Conservation (phyloP, 2,797 vertebrate species). For the Dryobates pubescens region DNA sequence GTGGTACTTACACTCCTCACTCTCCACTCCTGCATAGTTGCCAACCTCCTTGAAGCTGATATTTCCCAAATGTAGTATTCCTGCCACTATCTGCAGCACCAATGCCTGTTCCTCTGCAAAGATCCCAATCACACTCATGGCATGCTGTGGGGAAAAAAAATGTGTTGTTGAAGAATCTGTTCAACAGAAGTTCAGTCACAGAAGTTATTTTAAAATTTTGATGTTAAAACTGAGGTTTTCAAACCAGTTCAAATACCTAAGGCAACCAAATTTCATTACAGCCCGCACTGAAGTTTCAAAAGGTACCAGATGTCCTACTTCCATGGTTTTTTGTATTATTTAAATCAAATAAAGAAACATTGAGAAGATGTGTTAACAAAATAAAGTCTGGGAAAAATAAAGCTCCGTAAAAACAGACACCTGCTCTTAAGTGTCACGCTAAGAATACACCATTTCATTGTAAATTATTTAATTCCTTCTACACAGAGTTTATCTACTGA, state of each 20-base stretch:
- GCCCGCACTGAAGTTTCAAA: neutral
- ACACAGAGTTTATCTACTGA: neutral
- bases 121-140: slow-evolving; percentile 97
- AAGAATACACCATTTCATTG: neutral
- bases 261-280: neutral
- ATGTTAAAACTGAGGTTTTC: neutral
- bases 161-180: neutral
- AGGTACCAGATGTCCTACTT: neutral
- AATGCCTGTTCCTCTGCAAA: slow-evolving; percentile 85
- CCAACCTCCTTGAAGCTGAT: slow-evolving; percentile 95
- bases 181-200: neutral
- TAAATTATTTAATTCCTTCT: neutral
- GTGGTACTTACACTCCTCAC: slow-evolving; percentile 92
- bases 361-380: neutral
- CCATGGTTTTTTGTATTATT: neutral
- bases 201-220: neutral
- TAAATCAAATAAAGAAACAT: neutral
- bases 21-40: slow-evolving; percentile 97
- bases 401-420: neutral
- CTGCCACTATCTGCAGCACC: slow-evolving; percentile 96
- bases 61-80: slow-evolving; percentile 95
- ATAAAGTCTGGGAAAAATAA: neutral
- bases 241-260: neutral
- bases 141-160: slow-evolving; percentile 81
- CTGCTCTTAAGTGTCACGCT: neutral